Evolutionary conservation across 2,888 invertebrate species (phyloP), one percentile per base, ranked within the genome.

Genomic region (Polydrusus cervinus): DNA sequence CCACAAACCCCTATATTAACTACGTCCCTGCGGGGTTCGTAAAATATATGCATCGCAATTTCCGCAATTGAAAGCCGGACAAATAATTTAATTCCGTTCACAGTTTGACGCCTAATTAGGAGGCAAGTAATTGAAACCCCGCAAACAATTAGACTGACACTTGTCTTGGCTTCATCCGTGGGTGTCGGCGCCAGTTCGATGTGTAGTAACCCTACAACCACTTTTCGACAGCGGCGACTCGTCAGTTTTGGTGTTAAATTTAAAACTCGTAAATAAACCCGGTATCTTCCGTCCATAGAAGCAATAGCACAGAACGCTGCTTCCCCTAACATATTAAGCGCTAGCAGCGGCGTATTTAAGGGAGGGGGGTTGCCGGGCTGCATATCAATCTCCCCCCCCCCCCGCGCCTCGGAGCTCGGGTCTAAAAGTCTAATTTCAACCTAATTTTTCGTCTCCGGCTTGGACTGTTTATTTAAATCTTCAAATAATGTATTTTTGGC

Each of bases 51-150:
- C 80, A 79, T 80, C 80, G 79, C 79, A 81, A 81, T 81, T 82
- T 82, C 81, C 75, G 79, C 80, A 80, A 76, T 79, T 79, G 82
- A 83, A 85, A 85, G 83, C 85, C 84, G 82, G 84, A 84, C 85
- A 86, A 86, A 86, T 86, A 86, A 86, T 86, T 85, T 84, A 86
- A 86, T 86, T 86, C 84, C 83, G 82, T 83, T 85, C 86, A 83
- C 86, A 86, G 86, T 86, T 85, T 86, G 86, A 85, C 85, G 85
- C 85, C 86, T 85, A 86, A 86, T 86, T 86, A 85, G 83, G 81
- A 82, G 80, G 81, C 82, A 80, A 83, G 86, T 86, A 86, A 86
- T 86, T 86, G 86, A 86, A 86, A 86, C 86, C 85, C 85, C 85
- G 83, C 85, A 85, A 86, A 86, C 86, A 86, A 86, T 86, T 86